Base-by-base conservation (phyloP, 1,140 invertebrate species). In the Sarcophaga peregrina region DNA sequence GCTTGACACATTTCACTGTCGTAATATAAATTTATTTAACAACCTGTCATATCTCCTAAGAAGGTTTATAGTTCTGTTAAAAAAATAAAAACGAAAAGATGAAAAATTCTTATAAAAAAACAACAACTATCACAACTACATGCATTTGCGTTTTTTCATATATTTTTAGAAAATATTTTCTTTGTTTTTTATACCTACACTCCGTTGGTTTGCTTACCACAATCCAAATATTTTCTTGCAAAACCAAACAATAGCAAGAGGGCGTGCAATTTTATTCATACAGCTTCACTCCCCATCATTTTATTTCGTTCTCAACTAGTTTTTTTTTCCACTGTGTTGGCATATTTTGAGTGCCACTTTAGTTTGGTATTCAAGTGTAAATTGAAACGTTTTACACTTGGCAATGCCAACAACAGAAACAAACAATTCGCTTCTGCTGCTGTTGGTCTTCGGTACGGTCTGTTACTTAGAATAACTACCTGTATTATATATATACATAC, bases 361-460 rank as follows among this genome's bases (percentile, higher is more conserved):
- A 78, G 75, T 78, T 78, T 52, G 75, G 75, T 78, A 78, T 78
- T 78, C 75, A 78, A 78, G 75, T 78, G 75, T 78, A 78, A 78
- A 78, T 78, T 78, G 75, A 78, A 78, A 50, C 75, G 75, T 78
- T 78, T 78, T 78, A 48, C 62, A 68, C 62, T 68, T 68, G 17
- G 20, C n/a, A 68, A 68, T 68, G 20, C 17, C 17, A 25, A n/a
- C 17, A 20, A 25, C 62, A 68, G 25, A 68, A 68, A 68, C 62
- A 68, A 68, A 68, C 62, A 68, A 68, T 68, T 20, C 10, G 15
- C 25, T 2, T 37, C 25, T 37, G 25, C 25, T 37, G 25, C 25
- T 37, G 25, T 37, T 37, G 25, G 25, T 37, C 25, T 37, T 37
- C 25, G 10, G n/a, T 20, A 68, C 62, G 25, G 25, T 9, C 62